These are phyloP conservation scores for Sebastolobus altivelis DNA, from an alignment of 2,797 vertebrate genomes.

Conservation along the genomic window DNA sequence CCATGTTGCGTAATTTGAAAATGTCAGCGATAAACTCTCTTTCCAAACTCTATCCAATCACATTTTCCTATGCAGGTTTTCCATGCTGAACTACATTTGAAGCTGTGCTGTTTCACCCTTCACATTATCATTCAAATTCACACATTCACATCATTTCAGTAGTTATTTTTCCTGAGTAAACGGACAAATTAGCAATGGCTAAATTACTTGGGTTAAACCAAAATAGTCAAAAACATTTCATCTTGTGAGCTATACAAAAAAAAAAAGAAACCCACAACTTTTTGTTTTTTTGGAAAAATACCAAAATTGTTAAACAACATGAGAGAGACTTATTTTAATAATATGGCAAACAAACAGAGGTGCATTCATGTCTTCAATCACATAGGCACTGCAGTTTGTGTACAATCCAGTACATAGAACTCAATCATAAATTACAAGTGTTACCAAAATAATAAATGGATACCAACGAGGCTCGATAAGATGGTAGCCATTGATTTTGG, in stretches of 20 bases:
- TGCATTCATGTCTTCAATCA: conserved; percentile 76
- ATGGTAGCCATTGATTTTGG: conserved; percentile 64
- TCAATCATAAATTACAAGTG: conserved; percentile 68
- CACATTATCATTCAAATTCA: not conserved
- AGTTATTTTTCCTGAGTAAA: not conserved
- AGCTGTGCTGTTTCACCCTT: not conserved
- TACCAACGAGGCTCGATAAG: conserved; percentile 46
- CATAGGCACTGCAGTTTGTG: conserved; percentile 83
- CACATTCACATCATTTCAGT: not conserved
- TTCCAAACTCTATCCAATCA: not conserved
- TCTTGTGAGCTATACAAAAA: not conserved
- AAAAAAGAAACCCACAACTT: not conserved
- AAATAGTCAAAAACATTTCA: conserved; percentile 11
- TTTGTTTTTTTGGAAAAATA: not conserved
- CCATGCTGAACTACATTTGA: not conserved
- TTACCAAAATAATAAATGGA: conserved; percentile 70
- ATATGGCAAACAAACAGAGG: conserved; percentile 79
- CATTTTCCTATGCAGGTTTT: not conserved
- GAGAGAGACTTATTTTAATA: conserved; percentile 73
- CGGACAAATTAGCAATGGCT: not conserved
- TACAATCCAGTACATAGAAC: conserved; percentile 73
- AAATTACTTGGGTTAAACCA: not conserved
- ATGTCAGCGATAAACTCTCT: not conserved
- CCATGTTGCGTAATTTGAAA: not conserved
- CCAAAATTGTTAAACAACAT: conserved; percentile 41